Percentiles rank a stretch among this genome's conserved stretches.
Conservation (phyloP, 2,888 invertebrate genomes). For the Caprella mutica region DNA sequence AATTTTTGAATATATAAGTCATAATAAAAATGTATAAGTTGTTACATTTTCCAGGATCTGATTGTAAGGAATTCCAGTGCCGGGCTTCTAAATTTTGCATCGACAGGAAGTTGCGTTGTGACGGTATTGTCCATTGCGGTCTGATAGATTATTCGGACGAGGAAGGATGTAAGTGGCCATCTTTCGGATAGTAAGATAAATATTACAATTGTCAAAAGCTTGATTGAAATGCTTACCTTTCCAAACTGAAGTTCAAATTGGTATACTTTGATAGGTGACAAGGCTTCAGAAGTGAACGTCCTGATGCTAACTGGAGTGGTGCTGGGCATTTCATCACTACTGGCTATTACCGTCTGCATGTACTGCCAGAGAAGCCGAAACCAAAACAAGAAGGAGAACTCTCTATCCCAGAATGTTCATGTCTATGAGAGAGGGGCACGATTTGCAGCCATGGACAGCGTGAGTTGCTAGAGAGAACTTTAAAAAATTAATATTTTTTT, state of each 20-base stretch:
- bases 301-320: slow-evolving; percentile 47
- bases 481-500: no score
- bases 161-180: slow-evolving; percentile 62
- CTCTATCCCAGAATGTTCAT: slow-evolving; percentile 30
- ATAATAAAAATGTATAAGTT: slow-evolving; percentile 9
- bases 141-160: slow-evolving; percentile 61
- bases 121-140: slow-evolving; percentile 74
- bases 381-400: slow-evolving; percentile 22
- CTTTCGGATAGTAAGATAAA: background rate
- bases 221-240: no score
- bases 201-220: background rate
- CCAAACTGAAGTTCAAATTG: no score
- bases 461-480: slow-evolving; percentile 15
- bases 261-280: slow-evolving; percentile 43
- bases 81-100: slow-evolving; percentile 64
- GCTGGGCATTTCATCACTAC: slow-evolving; percentile 44
- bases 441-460: slow-evolving; percentile 34
- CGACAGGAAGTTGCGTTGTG: slow-evolving; percentile 61
- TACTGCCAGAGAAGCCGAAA: slow-evolving; percentile 45
- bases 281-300: slow-evolving; percentile 49
- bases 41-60: slow-evolving; percentile 40
- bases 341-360: slow-evolving; percentile 45
- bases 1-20: slow-evolving; percentile 1
- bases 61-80: slow-evolving; percentile 60
- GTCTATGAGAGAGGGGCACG: slow-evolving; percentile 33